A percentile compares a stretch with the other conserved stretches of the same genome.
Evolutionary conservation across 2,113 vertebrate species (phyloP).

Genomic region (Lagopus leucura): DNA sequence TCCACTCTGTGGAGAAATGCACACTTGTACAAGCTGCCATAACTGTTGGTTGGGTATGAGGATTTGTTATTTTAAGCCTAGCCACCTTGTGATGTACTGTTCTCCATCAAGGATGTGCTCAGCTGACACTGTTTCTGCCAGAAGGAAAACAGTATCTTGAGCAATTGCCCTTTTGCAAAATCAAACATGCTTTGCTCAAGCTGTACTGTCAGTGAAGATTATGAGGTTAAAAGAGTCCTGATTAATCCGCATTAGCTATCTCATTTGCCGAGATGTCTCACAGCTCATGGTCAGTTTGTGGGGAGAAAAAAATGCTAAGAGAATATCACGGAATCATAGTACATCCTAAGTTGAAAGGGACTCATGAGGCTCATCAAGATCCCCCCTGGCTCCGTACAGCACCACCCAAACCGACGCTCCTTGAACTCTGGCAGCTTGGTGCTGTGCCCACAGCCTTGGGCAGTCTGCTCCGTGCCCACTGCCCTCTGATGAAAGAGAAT

Average conservation of each 20-base stretch:
- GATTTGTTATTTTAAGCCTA: conserved; percentile 27
- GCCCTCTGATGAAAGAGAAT: background rate
- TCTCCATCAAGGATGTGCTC: background rate
- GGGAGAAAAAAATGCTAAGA: background rate
- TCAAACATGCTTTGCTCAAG: background rate
- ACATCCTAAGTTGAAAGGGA: too few relatives aligned
- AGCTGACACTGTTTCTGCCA: background rate
- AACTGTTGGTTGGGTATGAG: background rate
- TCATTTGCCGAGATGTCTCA: background rate
- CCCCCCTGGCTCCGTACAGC: too few relatives aligned
- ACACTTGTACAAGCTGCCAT: background rate
- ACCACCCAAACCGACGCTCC: too few relatives aligned
- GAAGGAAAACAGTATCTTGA: background rate
- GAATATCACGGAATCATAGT: background rate
- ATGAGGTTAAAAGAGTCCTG: background rate
- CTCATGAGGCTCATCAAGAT: too few relatives aligned
- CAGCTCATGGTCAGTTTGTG: background rate
- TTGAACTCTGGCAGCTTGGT: too few relatives aligned
- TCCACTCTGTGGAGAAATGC: background rate
- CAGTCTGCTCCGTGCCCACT: too few relatives aligned
- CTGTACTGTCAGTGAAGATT: conserved; percentile 16
- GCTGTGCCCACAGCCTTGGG: too few relatives aligned
- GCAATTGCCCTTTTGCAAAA: background rate
- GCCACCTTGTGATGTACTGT: background rate
- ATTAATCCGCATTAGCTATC: background rate